Evolutionary conservation across 2,113 vertebrate genomes (phyloP).

Genomic region (Ranitomeya variabilis): DNA sequence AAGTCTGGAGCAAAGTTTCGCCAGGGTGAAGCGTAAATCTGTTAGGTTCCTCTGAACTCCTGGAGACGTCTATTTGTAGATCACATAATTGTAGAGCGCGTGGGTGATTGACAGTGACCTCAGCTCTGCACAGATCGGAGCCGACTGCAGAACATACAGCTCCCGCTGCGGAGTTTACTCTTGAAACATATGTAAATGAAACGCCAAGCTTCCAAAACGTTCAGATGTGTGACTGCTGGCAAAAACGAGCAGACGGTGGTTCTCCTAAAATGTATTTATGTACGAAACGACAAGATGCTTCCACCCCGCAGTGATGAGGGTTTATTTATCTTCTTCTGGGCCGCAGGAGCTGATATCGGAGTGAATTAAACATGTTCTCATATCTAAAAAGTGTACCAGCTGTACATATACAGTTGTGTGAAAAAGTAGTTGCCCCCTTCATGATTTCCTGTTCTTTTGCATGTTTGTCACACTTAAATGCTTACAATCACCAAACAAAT

Average conservation of each 20-base stretch:
- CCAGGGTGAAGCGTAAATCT: neutral
- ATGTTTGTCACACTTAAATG: no score
- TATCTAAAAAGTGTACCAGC: neutral
- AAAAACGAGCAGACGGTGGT: neutral
- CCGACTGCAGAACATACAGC: neutral
- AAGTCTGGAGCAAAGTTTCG: neutral
- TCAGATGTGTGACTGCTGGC: constrained; percentile 28
- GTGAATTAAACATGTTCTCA: neutral
- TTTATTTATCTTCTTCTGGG: neutral
- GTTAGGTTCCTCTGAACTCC: neutral
- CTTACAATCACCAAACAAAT: no score
- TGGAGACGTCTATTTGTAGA: neutral
- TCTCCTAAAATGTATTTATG: neutral
- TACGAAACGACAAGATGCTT: neutral
- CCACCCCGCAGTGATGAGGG: neutral
- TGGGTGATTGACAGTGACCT: constrained; percentile 30
- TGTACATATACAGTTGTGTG: neutral
- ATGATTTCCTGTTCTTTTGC: no score
- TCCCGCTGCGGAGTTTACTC: constrained; percentile 12
- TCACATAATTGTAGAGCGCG: neutral
- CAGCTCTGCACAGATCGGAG: neutral
- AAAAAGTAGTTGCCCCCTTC: no score
- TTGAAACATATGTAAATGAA: constrained; percentile 36
- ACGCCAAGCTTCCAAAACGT: neutral
- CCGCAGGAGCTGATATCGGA: neutral